Base-by-base conservation (phyloP, 2,113 vertebrate genomes). In the Eudorcas thomsonii region DNA sequence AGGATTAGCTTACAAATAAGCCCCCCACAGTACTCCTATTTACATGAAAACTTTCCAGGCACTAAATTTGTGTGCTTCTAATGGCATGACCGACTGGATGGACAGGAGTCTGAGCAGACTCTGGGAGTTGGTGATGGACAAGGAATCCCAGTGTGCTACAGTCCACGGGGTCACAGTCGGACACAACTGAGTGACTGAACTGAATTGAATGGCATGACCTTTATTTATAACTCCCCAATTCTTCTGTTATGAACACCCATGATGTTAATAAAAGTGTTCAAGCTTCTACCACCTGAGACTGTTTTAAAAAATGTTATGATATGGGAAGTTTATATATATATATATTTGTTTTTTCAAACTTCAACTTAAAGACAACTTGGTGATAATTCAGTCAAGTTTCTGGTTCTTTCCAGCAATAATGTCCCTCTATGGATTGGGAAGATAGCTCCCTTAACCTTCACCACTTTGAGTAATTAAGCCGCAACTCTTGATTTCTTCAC, bases 61-160 rank as follows among this genome's bases (percentile, higher is more conserved):
- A 60, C 28, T 36, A 60, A 85, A 23, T 0, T 1, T 7, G 1
- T n/a, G 0, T 39, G 28, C 8, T 64, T 30, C 19, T 89, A 77
- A 71, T 26, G 28, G 8, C 12, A 54, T 15, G 4, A 2, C 7
- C 0, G 0, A 25, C 67, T 74, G 0, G 2, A 39, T 39, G n/a
- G 67, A 25, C 67, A 39, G 3, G 19, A 6, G 10, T 39, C 12
- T 74, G 67, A 74, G 67, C 19, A 74, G n/a, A 11, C 10, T 74
- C n/a, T 0, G 0, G 67, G n/a, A 74, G 67, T 74, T 74, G 36
- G 67, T 74, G 19, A 74, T 23, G 19, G 67, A 74, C 36, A 74
- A 36, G 19, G n/a, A 39, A 39, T 11, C 36, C 36, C 0, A 6
- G 67, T 11, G 1, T 74, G 19, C 36, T 13, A 25, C 2, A 39